These are phyloP conservation scores for Valencia hispanica DNA, from an alignment of 2,797 vertebrate species.

Conservation along the genomic window DNA sequence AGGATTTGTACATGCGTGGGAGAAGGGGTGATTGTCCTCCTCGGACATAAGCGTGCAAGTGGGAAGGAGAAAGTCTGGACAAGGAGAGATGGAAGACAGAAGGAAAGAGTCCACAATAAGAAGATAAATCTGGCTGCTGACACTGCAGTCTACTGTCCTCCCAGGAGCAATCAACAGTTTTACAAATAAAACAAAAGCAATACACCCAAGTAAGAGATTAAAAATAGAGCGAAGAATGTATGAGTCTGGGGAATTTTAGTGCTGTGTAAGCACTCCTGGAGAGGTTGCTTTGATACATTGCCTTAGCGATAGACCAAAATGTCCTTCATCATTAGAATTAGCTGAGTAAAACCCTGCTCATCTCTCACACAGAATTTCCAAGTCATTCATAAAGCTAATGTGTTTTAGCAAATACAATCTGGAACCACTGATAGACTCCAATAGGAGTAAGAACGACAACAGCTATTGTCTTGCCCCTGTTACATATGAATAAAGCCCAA, in stretches of 20 bases:
- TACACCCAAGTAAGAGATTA: constrained; percentile 41
- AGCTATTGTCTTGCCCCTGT: constrained; percentile 29
- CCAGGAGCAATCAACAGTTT: constrained; percentile 10
- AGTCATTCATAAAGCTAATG: constrained; percentile 53
- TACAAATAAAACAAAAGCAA: constrained; percentile 41
- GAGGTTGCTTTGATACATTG: constrained; percentile 54
- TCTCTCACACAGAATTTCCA: constrained; percentile 52
- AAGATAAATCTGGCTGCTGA: constrained; percentile 59
- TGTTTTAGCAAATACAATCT: constrained; percentile 51
- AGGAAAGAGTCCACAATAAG: constrained; percentile 34
- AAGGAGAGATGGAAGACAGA: constrained; percentile 30
- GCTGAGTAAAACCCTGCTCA: constrained; percentile 50
- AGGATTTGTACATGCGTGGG: constrained; percentile 19
- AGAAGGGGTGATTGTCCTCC: constrained; percentile 50
- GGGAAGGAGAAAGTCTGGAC: constrained; percentile 44
- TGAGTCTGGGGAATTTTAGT: constrained; percentile 45
- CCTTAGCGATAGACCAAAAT: constrained; percentile 50
- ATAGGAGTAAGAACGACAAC: constrained; percentile 37
- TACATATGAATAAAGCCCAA: constrained; percentile 18
- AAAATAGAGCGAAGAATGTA: constrained; percentile 54
- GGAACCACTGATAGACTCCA: constrained; percentile 37
- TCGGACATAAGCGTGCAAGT: constrained; percentile 36
- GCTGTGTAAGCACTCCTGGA: constrained; percentile 56
- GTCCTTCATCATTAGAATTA: constrained; percentile 51
- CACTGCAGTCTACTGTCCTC: constrained; percentile 33